Base-by-base conservation (phyloP, 2,113 vertebrate genomes). In the Bagarius yarrelli region DNA sequence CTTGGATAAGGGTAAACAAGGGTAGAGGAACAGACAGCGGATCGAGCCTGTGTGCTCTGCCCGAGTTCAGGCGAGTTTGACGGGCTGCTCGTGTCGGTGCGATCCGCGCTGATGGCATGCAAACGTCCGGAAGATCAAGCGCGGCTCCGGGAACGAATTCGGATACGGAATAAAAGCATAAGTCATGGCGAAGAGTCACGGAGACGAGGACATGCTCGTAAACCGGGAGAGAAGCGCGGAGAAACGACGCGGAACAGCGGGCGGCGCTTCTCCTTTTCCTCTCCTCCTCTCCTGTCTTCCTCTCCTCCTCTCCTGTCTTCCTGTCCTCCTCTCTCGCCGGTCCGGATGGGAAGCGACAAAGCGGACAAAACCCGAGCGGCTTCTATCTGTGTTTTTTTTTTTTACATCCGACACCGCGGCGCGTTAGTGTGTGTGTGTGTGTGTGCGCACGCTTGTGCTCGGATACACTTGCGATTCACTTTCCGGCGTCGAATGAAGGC, bases 401-500 rank as follows among this genome's bases (percentile, higher is more conserved):
- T 47, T 56, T 34, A 8, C 73, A 75, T 75, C 55, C 55, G 73
- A 75, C 73, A 50, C 69, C 69, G 47, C 47, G 69, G 70, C 27
- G 70, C 70, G 60, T 34, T 59, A 44, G 56, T 73, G 34, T 2
- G 53, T 57, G 5, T 8, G 27, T 32, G 70, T 18, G 40, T 16
- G 18, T 11, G 70, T 0, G 53, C 21, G 72, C 14, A 30, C 23
- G 72, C 21, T 53, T 21, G 50, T 3, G 70, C 70, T 73, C 70
- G 18, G 70, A 34, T 73, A 73, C 70, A 73, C 70, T 73, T 73
- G 70, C 70, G 70, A 73, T 73, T 73, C 70, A 73, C 70, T 73
- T 73, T 73, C 70, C 70, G 70, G 70, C 70, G 70, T 73, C 70
- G 73, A 75, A 75, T 75, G 73, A 57, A 75, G 34, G 69, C 44